phyloP scores from a whole-genome alignment of 2,113 vertebrate genomes.

The Gopherus flavomarginatus region DNA sequence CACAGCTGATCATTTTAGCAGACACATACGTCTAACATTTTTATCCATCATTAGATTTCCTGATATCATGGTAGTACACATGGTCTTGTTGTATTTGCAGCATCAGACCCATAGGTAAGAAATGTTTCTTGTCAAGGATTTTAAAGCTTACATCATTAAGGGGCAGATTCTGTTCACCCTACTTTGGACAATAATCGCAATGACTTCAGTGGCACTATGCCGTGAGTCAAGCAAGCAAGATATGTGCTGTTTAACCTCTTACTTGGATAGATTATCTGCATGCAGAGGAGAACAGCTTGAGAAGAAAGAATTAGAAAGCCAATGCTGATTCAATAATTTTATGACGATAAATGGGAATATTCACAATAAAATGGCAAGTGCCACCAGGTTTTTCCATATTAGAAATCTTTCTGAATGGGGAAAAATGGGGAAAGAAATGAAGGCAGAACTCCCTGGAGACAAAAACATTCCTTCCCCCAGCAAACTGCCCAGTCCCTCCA shows the following conservation, averaged over 20 bases:
- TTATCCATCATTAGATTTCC: not conserved
- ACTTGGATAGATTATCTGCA: not conserved
- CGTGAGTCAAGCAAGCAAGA: not conserved
- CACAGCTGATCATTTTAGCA: not conserved
- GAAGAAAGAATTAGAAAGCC: conserved; percentile 5
- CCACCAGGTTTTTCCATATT: not conserved
- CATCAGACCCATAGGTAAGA: not conserved
- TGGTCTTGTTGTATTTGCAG: not conserved
- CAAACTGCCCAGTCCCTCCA: not conserved
- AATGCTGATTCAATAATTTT: not conserved
- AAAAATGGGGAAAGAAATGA: not conserved
- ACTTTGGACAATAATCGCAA: not conserved
- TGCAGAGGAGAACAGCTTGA: not conserved
- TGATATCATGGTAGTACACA: not conserved
- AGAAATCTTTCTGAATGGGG: rapidly evolving
- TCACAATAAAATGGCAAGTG: not conserved
- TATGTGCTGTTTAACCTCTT: not conserved
- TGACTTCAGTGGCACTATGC: not conserved
- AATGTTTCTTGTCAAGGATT: not conserved
- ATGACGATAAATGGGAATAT: conserved; percentile 21
- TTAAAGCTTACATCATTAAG: not conserved
- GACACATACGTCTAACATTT: not conserved
- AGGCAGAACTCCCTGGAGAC: not conserved
- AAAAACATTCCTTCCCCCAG: not conserved
- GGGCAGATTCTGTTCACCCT: not conserved